phyloP scores from a whole-genome alignment of 2,797 vertebrate species.

The Apodemus agrarius region DNA sequence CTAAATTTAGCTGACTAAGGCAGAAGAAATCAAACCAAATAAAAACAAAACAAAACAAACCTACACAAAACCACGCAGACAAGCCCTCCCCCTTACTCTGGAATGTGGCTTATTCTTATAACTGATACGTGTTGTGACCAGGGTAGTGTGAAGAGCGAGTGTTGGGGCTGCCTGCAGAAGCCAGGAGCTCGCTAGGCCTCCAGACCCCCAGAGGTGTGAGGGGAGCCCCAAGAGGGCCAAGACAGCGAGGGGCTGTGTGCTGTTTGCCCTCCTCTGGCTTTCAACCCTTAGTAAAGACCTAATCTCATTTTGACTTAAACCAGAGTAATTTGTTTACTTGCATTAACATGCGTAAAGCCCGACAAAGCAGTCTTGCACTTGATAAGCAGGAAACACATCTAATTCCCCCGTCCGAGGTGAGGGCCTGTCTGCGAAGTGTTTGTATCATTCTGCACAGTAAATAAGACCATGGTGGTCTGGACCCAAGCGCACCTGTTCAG shows the following conservation, averaged over 20 bases:
- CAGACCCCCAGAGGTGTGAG: rapidly evolving
- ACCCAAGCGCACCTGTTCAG: background rate
- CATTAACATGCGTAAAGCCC: background rate
- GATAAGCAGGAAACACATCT: background rate
- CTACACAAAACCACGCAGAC: background rate
- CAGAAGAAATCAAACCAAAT: background rate
- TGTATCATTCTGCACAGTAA: background rate
- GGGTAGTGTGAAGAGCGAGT: background rate
- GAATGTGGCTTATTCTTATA: background rate
- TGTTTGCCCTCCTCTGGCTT: background rate
- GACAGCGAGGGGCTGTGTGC: rapidly evolving
- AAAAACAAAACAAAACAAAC: background rate
- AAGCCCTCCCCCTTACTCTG: background rate
- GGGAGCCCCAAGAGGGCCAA: background rate
- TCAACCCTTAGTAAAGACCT: background rate
- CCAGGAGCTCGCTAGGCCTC: background rate
- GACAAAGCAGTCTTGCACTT: background rate
- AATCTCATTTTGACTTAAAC: background rate
- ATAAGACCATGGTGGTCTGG: background rate
- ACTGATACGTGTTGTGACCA: background rate
- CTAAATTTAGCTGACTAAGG: background rate
- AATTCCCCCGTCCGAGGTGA: background rate
- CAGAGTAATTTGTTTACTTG: slow-evolving; percentile 29
- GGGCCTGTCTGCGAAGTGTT: background rate
- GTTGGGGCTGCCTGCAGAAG: background rate